Conservation (phyloP, 2,113 vertebrate species). For the Choloepus hoffmanni region DNA sequence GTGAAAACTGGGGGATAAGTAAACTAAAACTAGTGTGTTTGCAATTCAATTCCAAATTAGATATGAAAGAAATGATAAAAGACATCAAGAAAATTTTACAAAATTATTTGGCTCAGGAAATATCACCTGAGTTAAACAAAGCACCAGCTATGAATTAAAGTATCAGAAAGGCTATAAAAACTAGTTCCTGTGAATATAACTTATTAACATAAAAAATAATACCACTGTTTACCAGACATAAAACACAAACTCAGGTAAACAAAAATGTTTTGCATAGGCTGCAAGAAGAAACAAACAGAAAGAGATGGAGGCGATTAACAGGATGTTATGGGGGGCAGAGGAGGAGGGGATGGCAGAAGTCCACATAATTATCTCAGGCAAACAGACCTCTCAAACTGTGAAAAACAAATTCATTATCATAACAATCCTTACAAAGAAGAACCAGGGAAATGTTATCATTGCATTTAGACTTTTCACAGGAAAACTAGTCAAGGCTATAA, state of each 20-base stretch:
- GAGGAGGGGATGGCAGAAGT: not conserved
- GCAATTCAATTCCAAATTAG: constrained; percentile 36
- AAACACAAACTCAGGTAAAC: constrained; percentile 53
- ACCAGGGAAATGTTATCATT: constrained; percentile 76
- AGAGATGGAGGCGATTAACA: constrained; percentile 43
- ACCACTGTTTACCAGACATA: not conserved
- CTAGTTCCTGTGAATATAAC: not conserved
- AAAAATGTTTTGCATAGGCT: constrained; percentile 40
- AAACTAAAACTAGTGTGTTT: not conserved
- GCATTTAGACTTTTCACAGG: constrained; percentile 80
- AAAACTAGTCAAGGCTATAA: constrained; percentile 84
- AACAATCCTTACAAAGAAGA: constrained; percentile 79
- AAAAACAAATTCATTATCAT: constrained; percentile 66
- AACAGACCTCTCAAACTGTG: constrained; percentile 44
- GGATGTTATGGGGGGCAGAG: constrained; percentile 8
- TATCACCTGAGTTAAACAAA: not conserved
- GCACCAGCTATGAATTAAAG: not conserved
- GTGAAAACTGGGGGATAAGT: not conserved
- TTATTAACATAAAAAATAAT: not conserved
- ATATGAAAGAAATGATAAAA: constrained; percentile 34
- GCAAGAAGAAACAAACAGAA: constrained; percentile 33
- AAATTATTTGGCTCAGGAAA: constrained; percentile 15
- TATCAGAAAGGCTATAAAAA: constrained; percentile 1
- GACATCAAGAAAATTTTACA: constrained; percentile 9
- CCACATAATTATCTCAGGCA: constrained; percentile 56